phyloP scores from a whole-genome alignment of 2,888 invertebrate genomes.

The Nycteola revayana region DNA sequence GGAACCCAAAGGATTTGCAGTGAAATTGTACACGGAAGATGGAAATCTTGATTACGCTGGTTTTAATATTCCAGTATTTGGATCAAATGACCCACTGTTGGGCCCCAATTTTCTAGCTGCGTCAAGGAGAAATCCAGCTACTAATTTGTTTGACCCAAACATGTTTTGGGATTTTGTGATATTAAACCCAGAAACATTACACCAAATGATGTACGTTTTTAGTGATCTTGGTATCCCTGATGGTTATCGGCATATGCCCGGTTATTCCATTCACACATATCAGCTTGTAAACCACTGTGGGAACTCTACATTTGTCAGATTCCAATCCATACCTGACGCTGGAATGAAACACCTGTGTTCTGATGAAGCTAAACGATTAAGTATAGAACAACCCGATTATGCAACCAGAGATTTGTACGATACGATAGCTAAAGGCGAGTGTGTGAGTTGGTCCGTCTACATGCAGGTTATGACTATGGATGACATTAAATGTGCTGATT shows the following conservation, averaged over 20 bases:
- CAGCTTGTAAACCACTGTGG: constrained; percentile 89
- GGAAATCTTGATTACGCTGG: constrained; percentile 95
- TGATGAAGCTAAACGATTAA: constrained; percentile 84
- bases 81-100: constrained; percentile 91
- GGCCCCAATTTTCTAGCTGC: constrained; percentile 96
- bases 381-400: constrained; percentile 91
- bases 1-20: constrained; percentile 93
- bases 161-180: constrained; percentile 97
- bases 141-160: constrained; percentile 91
- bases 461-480: constrained; percentile 92
- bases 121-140: constrained; percentile 94
- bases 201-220: constrained; percentile 91
- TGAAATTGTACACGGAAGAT: constrained; percentile 95
- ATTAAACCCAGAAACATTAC: constrained; percentile 91
- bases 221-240: constrained; percentile 94
- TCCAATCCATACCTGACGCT: constrained; percentile 93
- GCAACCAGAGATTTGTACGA: constrained; percentile 92
- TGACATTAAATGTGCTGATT: constrained; percentile 88
- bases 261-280: constrained; percentile 94
- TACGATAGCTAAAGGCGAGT: constrained; percentile 87
- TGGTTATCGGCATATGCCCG: constrained; percentile 94
- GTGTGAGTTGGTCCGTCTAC: constrained; percentile 88
- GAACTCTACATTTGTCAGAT: constrained; percentile 89
- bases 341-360: constrained; percentile 89
- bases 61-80: constrained; percentile 93